Base-by-base conservation (phyloP, 2,113 vertebrate species). In the Laterallus jamaicensis region DNA sequence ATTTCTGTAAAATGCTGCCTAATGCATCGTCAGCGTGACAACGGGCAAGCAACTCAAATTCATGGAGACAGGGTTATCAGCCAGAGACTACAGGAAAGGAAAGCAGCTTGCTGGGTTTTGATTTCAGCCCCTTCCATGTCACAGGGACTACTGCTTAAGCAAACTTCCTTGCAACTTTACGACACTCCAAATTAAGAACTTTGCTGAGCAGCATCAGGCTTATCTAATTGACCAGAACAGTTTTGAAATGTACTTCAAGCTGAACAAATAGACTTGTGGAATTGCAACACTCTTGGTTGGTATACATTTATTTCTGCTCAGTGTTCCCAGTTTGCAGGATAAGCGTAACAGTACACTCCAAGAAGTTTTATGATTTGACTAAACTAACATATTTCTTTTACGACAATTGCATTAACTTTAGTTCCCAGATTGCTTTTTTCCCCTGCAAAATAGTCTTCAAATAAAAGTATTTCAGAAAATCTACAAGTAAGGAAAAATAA, bases 181-280 rank as follows among this genome's bases (percentile, higher is more conserved):
- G 2, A 60, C 63, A 74, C 62, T 86, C 29, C 70, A 83, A 94
- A 91, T 82, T 80, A 92, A 78, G 55, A 77, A 90, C 37, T 83
- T 90, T 60, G 37, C 76, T 88, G 76, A 92, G 60, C 68, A 95
- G 64, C 64, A 91, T n/a, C 82, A 93, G 29, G 37, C 68, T 92
- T 86, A 83, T 60, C 85, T 81, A 94, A 94, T 35, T 84, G 83
- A 88, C 77, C 42, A 64, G 71, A 88, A 94, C 64, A 81, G 75
- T 90, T 96, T 35, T 74, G 67, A 90, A 95, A 93, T 55, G 47
- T 39, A 50, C 37, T 82, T 88, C 47, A 82, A 79, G 81, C 84
- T 80, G 89, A 95, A 92, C 42, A 91, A 92, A 87, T 18, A 85
- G 74, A 86, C 40, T 56, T 73, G 71, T 68, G 55, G 55, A 79